Conservation (phyloP, 2,888 invertebrate species). For the Lepetodrilus schrolli region DNA sequence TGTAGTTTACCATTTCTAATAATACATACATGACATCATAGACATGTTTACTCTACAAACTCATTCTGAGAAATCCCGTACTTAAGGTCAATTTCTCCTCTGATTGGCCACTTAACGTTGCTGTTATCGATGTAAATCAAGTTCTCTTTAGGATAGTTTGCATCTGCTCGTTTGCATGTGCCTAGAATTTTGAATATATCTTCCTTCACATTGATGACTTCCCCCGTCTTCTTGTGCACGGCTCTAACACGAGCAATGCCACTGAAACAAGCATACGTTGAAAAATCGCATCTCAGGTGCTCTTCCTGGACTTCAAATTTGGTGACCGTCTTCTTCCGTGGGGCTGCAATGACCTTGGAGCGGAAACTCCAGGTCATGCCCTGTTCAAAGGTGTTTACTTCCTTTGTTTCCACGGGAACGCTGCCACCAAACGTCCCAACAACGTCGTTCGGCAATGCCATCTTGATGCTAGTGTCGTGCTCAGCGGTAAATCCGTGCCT, state of each 20-base stretch:
- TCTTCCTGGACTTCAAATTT: constrained; percentile 10
- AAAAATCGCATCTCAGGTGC: background rate
- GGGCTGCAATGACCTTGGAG: background rate
- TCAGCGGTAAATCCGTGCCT: background rate
- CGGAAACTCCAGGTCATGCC: background rate
- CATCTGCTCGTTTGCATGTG: background rate
- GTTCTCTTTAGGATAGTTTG: background rate
- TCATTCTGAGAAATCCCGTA: constrained; percentile 22
- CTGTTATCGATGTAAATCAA: background rate
- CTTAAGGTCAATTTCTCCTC: background rate
- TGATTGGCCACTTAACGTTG: background rate
- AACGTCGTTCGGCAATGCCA: background rate
- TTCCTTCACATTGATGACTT: background rate
- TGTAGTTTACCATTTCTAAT: too few species aligned
- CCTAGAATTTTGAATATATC: background rate
- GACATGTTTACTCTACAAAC: background rate
- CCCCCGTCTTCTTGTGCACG: background rate
- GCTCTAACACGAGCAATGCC: background rate
- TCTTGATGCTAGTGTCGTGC: background rate
- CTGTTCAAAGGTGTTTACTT: background rate
- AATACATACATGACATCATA: too few species aligned
- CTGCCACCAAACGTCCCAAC: background rate
- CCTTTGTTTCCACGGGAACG: background rate
- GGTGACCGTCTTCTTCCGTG: background rate
- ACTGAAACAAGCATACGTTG: background rate